Evolutionary conservation across 1,140 invertebrate genomes (phyloP).

Genomic region (Tetragonula clypearis): DNA sequence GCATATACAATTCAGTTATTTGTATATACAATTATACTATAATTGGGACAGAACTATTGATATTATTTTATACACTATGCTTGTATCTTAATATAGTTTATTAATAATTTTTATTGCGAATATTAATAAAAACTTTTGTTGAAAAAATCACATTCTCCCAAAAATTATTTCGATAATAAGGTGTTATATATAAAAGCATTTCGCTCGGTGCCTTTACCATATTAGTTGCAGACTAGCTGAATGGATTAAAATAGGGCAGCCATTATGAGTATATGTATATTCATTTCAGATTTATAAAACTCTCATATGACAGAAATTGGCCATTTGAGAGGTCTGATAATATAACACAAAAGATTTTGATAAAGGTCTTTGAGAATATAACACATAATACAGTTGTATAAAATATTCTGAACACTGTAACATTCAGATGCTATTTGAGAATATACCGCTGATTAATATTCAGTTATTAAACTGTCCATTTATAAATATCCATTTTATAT

Average conservation of each 20-base stretch:
- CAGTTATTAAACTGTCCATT: constrained; percentile 63
- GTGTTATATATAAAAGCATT: constrained; percentile 35
- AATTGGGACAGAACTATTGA: constrained; percentile 22
- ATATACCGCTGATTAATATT: constrained; percentile 62
- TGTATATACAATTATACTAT: constrained; percentile 42
- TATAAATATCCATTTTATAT: constrained; percentile 52
- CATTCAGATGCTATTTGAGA: constrained; percentile 59
- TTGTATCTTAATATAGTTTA: constrained; percentile 16
- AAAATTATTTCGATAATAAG: constrained; percentile 53
- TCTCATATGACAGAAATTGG: constrained; percentile 45
- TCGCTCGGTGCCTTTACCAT: constrained; percentile 49
- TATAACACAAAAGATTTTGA: constrained; percentile 17
- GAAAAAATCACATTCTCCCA: constrained; percentile 16
- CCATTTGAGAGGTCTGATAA: constrained; percentile 29
- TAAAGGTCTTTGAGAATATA: constrained; percentile 37
- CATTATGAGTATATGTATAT: constrained; percentile 68
- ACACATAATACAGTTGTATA: constrained; percentile 62
- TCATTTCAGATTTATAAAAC: constrained; percentile 59
- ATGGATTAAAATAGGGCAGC: constrained; percentile 66
- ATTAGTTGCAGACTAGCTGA: constrained; percentile 59
- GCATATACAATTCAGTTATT: constrained; percentile 36
- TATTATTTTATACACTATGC: not conserved
- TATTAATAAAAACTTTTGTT: constrained; percentile 23
- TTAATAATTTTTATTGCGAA: constrained; percentile 27
- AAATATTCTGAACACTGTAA: constrained; percentile 69